phyloP scores from a whole-genome alignment of 2,797 vertebrate genomes.

The Sarcophilus harrisii region DNA sequence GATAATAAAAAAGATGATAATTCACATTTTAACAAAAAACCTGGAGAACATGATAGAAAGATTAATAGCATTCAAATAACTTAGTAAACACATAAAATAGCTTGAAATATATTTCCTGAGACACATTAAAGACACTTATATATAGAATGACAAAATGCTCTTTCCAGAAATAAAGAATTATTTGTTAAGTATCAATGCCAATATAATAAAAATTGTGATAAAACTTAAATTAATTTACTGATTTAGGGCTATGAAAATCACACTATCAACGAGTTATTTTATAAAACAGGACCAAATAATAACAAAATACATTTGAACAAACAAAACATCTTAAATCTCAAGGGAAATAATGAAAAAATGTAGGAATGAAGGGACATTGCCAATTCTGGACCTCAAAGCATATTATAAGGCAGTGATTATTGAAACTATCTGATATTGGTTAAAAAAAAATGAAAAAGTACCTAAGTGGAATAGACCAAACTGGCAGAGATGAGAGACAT shows the following conservation, averaged over 20 bases:
- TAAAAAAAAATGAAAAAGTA: background rate
- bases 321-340: background rate
- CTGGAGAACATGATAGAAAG: background rate
- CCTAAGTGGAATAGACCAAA: background rate
- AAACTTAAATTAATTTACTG: background rate
- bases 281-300: background rate
- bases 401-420: background rate
- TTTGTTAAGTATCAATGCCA: background rate
- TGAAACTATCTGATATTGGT: background rate
- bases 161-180: background rate
- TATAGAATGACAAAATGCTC: background rate
- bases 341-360: background rate
- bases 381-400: background rate
- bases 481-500: background rate
- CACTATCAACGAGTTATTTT: background rate
- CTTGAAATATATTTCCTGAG: background rate
- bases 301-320: background rate
- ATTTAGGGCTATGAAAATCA: background rate
- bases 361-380: background rate
- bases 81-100: background rate
- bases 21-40: background rate
- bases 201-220: background rate
- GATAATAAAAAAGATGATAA: background rate
- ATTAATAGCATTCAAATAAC: background rate
- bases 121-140: background rate